Evolutionary conservation across 2,113 vertebrate species (phyloP), one percentile per base, ranked within the genome.

Genomic region (Scopus umbretta): DNA sequence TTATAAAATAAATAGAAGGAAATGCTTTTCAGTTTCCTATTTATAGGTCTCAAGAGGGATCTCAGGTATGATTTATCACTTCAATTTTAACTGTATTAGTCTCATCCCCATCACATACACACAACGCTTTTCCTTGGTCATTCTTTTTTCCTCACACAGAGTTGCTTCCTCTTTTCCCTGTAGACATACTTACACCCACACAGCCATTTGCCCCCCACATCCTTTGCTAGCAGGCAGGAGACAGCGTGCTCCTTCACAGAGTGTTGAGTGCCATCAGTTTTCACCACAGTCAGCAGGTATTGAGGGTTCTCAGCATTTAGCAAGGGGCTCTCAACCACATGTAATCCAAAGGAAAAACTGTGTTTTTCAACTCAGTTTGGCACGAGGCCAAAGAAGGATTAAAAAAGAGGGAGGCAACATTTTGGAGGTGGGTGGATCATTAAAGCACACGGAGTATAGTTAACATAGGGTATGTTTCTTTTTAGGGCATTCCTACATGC

Each of bases 1-100:
- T 98, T 98, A 98, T 98, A 98, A 98, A 98, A 98, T 98, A 98
- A 98, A 98, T 97, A 98, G 97, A 98, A 98, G 97, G 97, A 98
- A 98, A 98, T 98, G 97, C 98, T 98, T 98, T 96, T 97, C 96
- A 83, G 96, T 98, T 97, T 98, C 97, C 98, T 98, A 97, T 98
- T 98, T 98, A 98, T 92, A 97, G 90, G 89, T 93, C 98, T 97
- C 97, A 95, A 78, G 96, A 96, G 98, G 94, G 85, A 96, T 96
- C 90, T 92, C 96, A 97, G 96, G 97, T 98, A 97, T 98, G 98
- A 98, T 98, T 98, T 98, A 98, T 98, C 88, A 93, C 95, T 98
- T 98, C 97, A 98, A 98, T 98, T 98, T 98, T 80, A 97, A 97
- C 97, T 95, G 94, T 97, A 65, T 96, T 96, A 95, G 92, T 95